Percentiles rank a stretch among this genome's conserved stretches.
Evolutionary conservation across 1,140 invertebrate genomes (phyloP).

Genomic region (Lamellibrachia luymesi): DNA sequence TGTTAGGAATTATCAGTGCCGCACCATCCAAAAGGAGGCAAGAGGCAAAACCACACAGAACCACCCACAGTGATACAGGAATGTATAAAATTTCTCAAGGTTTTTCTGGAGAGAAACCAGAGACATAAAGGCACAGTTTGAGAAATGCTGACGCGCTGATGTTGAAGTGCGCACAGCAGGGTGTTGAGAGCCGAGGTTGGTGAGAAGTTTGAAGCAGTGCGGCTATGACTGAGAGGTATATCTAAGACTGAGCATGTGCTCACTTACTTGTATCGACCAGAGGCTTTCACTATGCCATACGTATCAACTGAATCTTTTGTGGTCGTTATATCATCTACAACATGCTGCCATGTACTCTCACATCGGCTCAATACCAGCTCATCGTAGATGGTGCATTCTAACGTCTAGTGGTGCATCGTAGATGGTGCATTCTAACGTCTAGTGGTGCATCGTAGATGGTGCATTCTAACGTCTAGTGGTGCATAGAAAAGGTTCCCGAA

Average conservation of each 20-base stretch:
- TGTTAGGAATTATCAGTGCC: not conserved
- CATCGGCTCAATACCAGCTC: not conserved
- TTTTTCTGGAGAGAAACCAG: not conserved
- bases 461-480: not conserved
- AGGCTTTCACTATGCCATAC: conserved; percentile 72
- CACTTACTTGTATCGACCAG: conserved; percentile 73
- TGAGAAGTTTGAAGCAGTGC: no score
- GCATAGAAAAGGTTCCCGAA: not conserved
- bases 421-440: not conserved
- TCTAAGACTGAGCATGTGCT: not conserved
- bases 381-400: no score
- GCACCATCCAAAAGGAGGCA: not conserved
- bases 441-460: not conserved
- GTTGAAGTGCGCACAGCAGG: not conserved
- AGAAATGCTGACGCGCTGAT: not conserved
- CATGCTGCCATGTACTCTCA: not conserved
- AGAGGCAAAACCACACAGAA: not conserved
- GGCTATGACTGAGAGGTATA: not conserved
- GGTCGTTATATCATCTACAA: conserved; percentile 29
- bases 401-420: no score
- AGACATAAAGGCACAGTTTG: not conserved
- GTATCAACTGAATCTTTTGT: conserved; percentile 44
- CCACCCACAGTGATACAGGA: not conserved
- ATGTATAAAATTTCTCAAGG: not conserved
- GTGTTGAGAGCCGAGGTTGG: not conserved